phyloP scores from a whole-genome alignment of 2,888 invertebrate genomes.

The Piscicola geometra region DNA sequence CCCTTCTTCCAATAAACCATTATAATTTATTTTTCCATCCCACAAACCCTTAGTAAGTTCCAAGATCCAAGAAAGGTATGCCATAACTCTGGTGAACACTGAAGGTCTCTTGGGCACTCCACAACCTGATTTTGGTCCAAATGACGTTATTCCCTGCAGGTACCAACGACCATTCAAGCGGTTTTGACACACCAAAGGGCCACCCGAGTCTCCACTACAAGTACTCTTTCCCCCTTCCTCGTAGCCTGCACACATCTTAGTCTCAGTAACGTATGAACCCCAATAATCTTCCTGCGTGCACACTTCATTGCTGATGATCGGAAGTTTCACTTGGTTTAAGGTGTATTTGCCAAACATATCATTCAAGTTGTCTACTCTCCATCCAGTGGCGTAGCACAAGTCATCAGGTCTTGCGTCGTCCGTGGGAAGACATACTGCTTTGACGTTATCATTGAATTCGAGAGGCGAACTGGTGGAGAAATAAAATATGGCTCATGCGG shows the following conservation, averaged over 20 bases:
- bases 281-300: neutral
- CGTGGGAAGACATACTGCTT: too few relatives aligned
- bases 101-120: slow-evolving; percentile 15
- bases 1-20: too few relatives aligned
- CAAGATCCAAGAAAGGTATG: slow-evolving; percentile 17
- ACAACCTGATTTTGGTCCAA: slow-evolving; percentile 23
- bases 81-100: slow-evolving; percentile 4
- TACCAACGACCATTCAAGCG: too few relatives aligned
- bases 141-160: slow-evolving; percentile 19
- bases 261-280: neutral
- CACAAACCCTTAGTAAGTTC: neutral
- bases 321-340: slow-evolving; percentile 20
- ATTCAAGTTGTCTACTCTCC: too few relatives aligned
- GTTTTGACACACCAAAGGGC: too few relatives aligned
- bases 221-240: slow-evolving; percentile 49
- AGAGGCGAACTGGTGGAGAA: too few relatives aligned
- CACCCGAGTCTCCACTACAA: slow-evolving; percentile 45
- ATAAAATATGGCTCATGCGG: too few relatives aligned
- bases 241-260: slow-evolving; percentile 50
- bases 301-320: neutral
- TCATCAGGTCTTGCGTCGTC: too few relatives aligned
- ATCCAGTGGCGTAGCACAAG: too few relatives aligned
- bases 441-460: too few relatives aligned
- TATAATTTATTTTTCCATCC: too few relatives aligned
- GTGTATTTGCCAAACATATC: too few relatives aligned